These are phyloP conservation scores for Noturus placidus DNA, from an alignment of 2,113 vertebrate genomes.

Conservation along the genomic window DNA sequence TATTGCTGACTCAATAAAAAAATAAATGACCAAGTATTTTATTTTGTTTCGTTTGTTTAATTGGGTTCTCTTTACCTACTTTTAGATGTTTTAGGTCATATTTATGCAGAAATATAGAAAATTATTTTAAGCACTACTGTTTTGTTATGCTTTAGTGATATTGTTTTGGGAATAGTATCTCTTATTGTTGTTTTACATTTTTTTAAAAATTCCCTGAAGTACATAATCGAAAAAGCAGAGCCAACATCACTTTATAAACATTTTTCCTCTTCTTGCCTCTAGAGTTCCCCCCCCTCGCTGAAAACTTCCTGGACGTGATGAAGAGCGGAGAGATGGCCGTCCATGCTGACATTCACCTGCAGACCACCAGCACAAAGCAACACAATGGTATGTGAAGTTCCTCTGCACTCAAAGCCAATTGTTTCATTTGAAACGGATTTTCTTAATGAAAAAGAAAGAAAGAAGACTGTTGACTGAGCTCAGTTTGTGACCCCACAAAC, in stretches of 20 bases:
- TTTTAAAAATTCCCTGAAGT: neutral
- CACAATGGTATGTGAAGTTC: slow-evolving; percentile 20
- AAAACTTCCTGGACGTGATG: slow-evolving; percentile 76
- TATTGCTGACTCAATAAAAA: too few species aligned
- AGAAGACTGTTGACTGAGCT: neutral
- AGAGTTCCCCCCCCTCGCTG: slow-evolving; percentile 75
- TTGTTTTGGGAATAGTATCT: neutral
- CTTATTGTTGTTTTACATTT: too few species aligned
- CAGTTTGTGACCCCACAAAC: neutral
- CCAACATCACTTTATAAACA: neutral
- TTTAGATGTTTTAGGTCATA: too few species aligned
- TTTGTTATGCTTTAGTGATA: neutral
- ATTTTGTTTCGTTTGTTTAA: too few species aligned
- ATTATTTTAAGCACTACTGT: too few species aligned
- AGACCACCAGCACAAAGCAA: slow-evolving; percentile 72
- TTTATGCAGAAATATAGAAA: too few species aligned
- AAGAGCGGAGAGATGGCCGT: slow-evolving; percentile 76
- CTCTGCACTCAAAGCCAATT: neutral
- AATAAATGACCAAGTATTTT: too few species aligned
- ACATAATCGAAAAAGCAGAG: neutral
- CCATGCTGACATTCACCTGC: slow-evolving; percentile 76
- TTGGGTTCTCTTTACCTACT: too few species aligned
- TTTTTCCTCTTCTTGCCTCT: slow-evolving; percentile 24
- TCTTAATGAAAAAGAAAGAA: neutral
- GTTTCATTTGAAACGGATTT: neutral